A percentile compares a stretch with the other conserved stretches of the same genome.
Evolutionary conservation across 1,140 invertebrate species (phyloP).

Genomic region (Drosophila subobscura): DNA sequence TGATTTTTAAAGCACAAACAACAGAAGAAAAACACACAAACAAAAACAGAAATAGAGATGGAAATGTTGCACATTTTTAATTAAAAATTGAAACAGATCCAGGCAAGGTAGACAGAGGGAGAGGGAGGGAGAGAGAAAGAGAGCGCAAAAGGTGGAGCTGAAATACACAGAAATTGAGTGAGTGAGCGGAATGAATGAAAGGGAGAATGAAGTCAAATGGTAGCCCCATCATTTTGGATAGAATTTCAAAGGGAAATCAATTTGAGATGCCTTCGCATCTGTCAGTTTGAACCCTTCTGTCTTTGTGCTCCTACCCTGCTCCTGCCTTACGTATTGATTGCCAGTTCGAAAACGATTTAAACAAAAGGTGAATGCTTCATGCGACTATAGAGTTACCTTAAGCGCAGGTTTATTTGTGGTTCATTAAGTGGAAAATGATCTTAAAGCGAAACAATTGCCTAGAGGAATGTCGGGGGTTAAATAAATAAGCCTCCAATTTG

Average conservation of each 20-base stretch:
- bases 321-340: constrained; percentile 58
- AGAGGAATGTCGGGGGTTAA: too few species aligned
- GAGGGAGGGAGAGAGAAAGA: constrained; percentile 17
- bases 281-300: neutral
- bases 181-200: too few species aligned
- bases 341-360: constrained; percentile 27
- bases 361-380: constrained; percentile 1
- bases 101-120: constrained; percentile 15
- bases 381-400: too few species aligned
- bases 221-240: constrained; percentile 47
- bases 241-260: constrained; percentile 72
- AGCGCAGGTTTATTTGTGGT: too few species aligned
- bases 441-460: too few species aligned
- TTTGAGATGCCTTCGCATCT: constrained; percentile 53
- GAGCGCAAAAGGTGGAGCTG: constrained; percentile 8
- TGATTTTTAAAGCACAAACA: constrained; percentile 32
- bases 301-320: neutral
- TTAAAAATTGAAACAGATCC: constrained; percentile 44
- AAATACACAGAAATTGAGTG: constrained; percentile 19
- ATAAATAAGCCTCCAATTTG: too few species aligned
- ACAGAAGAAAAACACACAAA: neutral
- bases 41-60: constrained; percentile 1
- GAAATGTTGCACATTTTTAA: constrained; percentile 28
- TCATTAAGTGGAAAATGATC: too few species aligned
- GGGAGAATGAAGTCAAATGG: constrained; percentile 48